phyloP scores from a whole-genome alignment of 2,113 vertebrate species.

The Cephalophus harveyi region DNA sequence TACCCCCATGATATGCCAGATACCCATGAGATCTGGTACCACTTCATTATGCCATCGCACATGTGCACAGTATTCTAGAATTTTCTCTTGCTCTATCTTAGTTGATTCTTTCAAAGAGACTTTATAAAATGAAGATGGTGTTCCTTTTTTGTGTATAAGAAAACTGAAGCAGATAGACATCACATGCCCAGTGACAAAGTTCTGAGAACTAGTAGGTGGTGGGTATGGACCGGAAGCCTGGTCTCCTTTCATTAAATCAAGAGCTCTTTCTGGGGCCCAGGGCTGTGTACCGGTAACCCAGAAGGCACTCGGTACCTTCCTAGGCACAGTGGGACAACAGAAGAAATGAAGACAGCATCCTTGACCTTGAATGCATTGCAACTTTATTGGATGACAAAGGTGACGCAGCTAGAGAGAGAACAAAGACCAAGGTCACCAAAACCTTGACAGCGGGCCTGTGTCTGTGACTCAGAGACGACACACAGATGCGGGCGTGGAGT shows the following conservation, averaged over 20 bases:
- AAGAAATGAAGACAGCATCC: neutral
- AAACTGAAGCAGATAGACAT: neutral
- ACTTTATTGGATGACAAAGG: neutral
- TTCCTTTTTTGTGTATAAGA: neutral
- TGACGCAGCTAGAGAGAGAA: neutral
- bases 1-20: neutral
- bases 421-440: too few relatives aligned
- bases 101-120: neutral
- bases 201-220: neutral
- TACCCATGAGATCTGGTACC: neutral
- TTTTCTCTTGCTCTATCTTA: neutral
- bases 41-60: neutral
- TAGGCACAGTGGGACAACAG: neutral
- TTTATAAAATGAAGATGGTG: neutral
- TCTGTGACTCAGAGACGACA: neutral
- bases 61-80: neutral
- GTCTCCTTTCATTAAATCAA: neutral
- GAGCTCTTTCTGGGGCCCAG: neutral
- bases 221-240: neutral
- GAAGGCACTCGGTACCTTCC: neutral
- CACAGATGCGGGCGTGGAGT: rapidly evolving
- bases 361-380: neutral
- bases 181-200: neutral
- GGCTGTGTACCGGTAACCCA: neutral
- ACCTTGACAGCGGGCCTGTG: rapidly evolving